Evolutionary conservation across 2,113 vertebrate species (phyloP).

Genomic region (Felis chaus): DNA sequence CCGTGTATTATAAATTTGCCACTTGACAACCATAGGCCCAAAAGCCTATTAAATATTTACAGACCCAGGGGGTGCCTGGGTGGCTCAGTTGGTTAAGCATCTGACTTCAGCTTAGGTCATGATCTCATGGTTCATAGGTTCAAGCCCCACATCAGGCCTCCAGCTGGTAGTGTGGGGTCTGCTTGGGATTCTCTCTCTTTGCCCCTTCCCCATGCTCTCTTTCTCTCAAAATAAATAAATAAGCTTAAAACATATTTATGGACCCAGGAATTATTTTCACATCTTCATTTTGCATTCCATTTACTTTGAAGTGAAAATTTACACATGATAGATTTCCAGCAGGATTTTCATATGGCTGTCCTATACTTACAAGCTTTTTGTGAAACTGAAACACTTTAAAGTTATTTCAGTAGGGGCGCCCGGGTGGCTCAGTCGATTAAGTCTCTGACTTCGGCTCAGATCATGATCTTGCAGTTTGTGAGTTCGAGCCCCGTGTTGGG

Average conservation of each 20-base stretch:
- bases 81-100: too few relatives aligned
- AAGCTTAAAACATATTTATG: background rate
- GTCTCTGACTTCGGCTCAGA: too few relatives aligned
- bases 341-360: background rate
- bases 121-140: too few relatives aligned
- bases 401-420: background rate
- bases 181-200: too few relatives aligned
- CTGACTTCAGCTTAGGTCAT: too few relatives aligned
- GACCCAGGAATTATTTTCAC: constrained; percentile 49
- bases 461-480: too few relatives aligned
- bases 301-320: constrained; percentile 52
- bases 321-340: background rate
- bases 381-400: background rate
- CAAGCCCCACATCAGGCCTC: too few relatives aligned
- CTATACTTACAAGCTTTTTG: background rate
- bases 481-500: too few relatives aligned
- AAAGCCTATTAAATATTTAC: constrained; percentile 38
- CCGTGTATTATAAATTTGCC: background rate
- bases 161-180: too few relatives aligned
- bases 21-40: background rate
- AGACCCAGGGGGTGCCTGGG: background rate
- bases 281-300: constrained; percentile 35
- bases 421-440: too few relatives aligned
- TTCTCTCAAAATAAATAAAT: too few relatives aligned
- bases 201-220: too few relatives aligned